Base-by-base conservation (phyloP, 2,888 invertebrate genomes). In the Cataglyphis albicans region DNA sequence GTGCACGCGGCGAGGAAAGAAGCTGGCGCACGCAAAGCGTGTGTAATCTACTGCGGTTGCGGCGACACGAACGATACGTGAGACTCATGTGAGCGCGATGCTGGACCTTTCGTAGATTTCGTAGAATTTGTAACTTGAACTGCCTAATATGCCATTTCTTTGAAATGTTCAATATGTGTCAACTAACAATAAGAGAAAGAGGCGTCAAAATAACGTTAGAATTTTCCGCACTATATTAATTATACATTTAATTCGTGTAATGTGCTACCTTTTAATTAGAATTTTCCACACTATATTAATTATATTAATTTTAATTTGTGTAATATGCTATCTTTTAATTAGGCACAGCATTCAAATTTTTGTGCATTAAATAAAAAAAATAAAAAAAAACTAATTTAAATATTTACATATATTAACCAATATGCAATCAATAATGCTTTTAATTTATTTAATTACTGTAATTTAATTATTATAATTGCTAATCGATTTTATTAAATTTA, bases 51-150 rank as follows among this genome's bases (percentile, higher is more conserved):
- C 38, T 44, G 52, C 48, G 70, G 44, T 85, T 87, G 76, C 81
- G 67, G 73, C 61, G 67, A 73, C 64, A 41, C 29, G 72, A 85
- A 52, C 86, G 89, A 88, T 90, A 92, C 90, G 90, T 91, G 90
- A 90, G 88, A 87, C 85, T 84, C 83, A 81, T 88, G 86, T 89
- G 91, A 91, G 91, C 90, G 90, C 78, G 76, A 44, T 48, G 82
- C 87, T 82, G 67, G 81, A 38, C 76, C 85, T 81, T 88, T 90
- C 87, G 75, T 86, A 70, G 73, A 67, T 87, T 91, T 88, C 88
- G 87, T 73, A 78, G 88, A 89, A 92, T 82, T 86, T 82, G 61
- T 84, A 90, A 85, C 81, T 86, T 85, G 89, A 92, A 90, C 89
- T 87, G 81, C 44, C 74, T 25, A 85, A 78, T 73, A 41, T 52